Percentiles rank a stretch among this genome's conserved stretches.
phyloP scores from a whole-genome alignment of 2,888 invertebrate genomes.

The Stegophylla sp. region DNA sequence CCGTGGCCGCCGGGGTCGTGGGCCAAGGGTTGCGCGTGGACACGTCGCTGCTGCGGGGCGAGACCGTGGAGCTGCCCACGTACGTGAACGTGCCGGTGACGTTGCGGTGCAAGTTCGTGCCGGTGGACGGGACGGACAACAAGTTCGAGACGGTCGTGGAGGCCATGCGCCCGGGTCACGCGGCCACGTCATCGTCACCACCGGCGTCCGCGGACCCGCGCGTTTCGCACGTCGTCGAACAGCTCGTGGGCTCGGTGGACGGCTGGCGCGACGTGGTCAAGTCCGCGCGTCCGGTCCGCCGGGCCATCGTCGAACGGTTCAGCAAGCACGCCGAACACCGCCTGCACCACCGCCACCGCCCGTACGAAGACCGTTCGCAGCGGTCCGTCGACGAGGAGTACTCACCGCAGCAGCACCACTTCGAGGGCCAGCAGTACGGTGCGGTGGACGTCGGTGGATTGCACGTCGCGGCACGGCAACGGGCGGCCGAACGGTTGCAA shows the following conservation, averaged over 20 bases:
- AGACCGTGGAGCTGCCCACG: constrained; percentile 39
- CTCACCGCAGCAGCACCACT: too few relatives aligned
- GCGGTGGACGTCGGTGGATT: not conserved
- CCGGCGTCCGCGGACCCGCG: not conserved
- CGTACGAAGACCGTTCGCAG: not conserved
- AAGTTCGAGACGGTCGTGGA: constrained; percentile 51
- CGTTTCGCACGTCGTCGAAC: not conserved
- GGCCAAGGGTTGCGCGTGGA: constrained; percentile 8
- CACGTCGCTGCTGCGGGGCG: constrained; percentile 20
- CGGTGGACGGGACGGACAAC: not conserved
- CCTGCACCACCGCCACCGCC: not conserved
- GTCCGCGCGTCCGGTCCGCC: constrained; percentile 2
- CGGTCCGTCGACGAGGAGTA: not conserved
- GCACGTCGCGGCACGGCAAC: not conserved
- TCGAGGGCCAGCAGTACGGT: not conserved
- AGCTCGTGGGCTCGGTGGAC: constrained; percentile 34
- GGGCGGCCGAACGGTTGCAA: not conserved
- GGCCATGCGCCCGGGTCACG: constrained; percentile 42
- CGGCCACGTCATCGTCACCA: not conserved
- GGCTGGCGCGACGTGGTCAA: constrained; percentile 23
- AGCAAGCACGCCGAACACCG: not conserved
- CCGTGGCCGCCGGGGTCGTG: not conserved
- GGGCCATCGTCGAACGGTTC: not conserved
- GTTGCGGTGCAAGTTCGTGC: constrained; percentile 29
- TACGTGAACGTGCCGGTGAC: constrained; percentile 51